Evolutionary conservation across 2,888 invertebrate species (phyloP).

Genomic region (Epinotia brunnichana): DNA sequence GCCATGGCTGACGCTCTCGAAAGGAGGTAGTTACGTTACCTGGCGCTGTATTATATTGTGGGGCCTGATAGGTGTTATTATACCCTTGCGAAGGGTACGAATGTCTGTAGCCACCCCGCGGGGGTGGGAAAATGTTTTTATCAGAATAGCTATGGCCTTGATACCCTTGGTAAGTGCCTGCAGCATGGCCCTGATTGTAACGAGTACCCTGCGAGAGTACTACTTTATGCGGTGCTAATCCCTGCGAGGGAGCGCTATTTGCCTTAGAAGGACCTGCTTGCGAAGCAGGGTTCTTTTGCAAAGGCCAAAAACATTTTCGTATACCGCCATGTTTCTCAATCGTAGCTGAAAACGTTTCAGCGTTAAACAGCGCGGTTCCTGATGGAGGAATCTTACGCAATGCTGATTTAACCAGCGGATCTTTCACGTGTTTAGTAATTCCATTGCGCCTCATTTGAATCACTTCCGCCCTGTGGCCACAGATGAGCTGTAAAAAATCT

Average conservation of each 20-base stretch:
- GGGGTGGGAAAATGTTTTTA: neutral
- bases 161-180: neutral
- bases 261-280: neutral
- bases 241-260: conserved; percentile 18
- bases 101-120: conserved; percentile 9
- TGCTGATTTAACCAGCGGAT: conserved; percentile 24
- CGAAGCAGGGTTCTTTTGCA: conserved; percentile 1
- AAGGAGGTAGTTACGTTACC: neutral
- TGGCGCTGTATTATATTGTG: neutral
- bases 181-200: neutral
- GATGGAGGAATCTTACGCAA: conserved; percentile 17
- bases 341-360: neutral
- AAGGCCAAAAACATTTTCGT: neutral
- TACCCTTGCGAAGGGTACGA: conserved; percentile 16
- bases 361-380: neutral
- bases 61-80: neutral
- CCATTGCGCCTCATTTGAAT: conserved; percentile 14
- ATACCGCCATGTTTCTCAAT: conserved; percentile 18
- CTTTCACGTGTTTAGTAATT: conserved; percentile 5
- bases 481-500: conserved; percentile 14
- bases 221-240: conserved; percentile 4
- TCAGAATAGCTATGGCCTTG: neutral
- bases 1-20: conserved; percentile 7
- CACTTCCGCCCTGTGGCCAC: conserved; percentile 1
- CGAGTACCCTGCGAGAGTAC: conserved; percentile 16